Evolutionary conservation across 92 coral and sea anemone genomes (phyloP).

Genomic region (Nematostella vectensis): DNA sequence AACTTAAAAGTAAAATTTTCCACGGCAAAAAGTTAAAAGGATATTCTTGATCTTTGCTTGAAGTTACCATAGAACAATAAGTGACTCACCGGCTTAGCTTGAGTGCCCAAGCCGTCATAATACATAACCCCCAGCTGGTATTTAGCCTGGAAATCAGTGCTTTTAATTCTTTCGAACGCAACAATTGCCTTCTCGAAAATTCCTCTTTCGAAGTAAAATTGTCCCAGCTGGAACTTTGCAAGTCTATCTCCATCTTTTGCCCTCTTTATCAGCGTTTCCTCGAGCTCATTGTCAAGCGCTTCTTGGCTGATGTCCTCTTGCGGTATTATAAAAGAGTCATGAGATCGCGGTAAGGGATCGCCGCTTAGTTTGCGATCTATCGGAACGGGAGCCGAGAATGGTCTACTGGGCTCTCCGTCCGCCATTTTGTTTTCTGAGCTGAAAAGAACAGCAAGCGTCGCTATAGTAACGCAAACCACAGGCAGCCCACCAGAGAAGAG

Average conservation of each 20-base stretch:
- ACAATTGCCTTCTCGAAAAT: constrained; percentile 84
- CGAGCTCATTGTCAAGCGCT: constrained; percentile 68
- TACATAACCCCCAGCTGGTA: constrained; percentile 97
- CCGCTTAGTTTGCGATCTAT: constrained; percentile 72
- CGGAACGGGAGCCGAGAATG: constrained; percentile 39
- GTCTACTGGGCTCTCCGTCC: constrained; percentile 39
- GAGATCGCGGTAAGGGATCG: constrained; percentile 62
- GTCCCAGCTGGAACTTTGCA: constrained; percentile 94
- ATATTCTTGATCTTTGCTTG: too few species aligned
- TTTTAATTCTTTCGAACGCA: constrained; percentile 78
- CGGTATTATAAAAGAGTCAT: background rate
- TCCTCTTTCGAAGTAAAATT: constrained; percentile 91
- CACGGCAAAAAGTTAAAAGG: too few species aligned
- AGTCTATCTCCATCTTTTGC: constrained; percentile 57
- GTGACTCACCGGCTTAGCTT: constrained; percentile 59
- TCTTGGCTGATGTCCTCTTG: constrained; percentile 4
- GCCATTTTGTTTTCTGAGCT: constrained; percentile 56
- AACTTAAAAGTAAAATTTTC: too few species aligned
- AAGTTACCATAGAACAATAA: background rate
- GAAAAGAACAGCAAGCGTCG: constrained; percentile 27
- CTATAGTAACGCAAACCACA: constrained; percentile 15
- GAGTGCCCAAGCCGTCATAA: constrained; percentile 90
- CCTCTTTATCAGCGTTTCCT: constrained; percentile 60
- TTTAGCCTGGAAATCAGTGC: constrained; percentile 79
- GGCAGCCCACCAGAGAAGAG: background rate